phyloP scores from a whole-genome alignment of 1,140 invertebrate genomes.

The Elymnias hypermnestra region DNA sequence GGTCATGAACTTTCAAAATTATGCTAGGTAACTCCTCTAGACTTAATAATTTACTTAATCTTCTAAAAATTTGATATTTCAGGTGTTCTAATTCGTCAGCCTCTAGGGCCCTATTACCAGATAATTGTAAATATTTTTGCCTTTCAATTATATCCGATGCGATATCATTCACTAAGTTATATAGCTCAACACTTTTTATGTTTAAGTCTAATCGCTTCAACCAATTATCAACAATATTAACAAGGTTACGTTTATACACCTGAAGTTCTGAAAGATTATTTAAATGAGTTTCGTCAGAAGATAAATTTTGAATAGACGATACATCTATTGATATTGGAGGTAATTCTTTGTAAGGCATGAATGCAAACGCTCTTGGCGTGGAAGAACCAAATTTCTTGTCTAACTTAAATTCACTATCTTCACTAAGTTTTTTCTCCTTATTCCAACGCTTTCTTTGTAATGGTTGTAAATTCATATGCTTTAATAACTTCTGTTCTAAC shows the following conservation, averaged over 20 bases:
- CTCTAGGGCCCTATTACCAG: neutral
- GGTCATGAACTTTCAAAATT: constrained; percentile 4
- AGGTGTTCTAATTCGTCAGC: constrained; percentile 15
- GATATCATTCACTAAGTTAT: constrained; percentile 2
- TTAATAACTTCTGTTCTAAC: neutral
- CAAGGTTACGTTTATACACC: constrained; percentile 1
- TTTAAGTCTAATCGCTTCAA: constrained; percentile 1
- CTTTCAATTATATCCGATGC: constrained; percentile 11
- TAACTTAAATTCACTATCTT: too few species aligned
- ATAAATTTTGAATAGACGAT: neutral
- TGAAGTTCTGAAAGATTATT: neutral
- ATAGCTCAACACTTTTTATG: neutral
- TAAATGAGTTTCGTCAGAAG: neutral
- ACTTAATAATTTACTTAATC: constrained; percentile 4
- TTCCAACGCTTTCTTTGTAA: neutral
- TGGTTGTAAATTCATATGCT: neutral
- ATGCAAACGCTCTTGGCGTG: neutral
- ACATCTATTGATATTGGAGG: neutral
- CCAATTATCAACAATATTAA: constrained; percentile 4
- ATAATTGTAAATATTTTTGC: constrained; percentile 17
- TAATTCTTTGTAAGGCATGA: neutral
- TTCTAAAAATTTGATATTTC: constrained; percentile 19
- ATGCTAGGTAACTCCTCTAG: neutral
- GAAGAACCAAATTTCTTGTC: neutral
- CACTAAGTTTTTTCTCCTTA: neutral